These are phyloP conservation scores for Oreortyx pictus DNA, from an alignment of 2,797 vertebrate species.

Conservation along the genomic window DNA sequence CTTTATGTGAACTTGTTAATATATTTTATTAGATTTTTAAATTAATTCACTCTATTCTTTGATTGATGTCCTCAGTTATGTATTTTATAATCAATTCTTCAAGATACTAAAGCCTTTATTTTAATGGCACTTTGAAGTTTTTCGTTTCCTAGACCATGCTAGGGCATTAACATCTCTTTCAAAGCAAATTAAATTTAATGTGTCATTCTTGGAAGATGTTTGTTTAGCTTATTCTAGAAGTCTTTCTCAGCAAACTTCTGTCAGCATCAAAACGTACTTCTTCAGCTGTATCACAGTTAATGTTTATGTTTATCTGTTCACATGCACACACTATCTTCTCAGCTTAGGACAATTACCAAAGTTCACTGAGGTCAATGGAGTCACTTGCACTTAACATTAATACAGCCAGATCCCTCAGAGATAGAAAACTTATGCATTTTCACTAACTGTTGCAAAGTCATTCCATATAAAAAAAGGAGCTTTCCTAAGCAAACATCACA, in stretches of 20 bases:
- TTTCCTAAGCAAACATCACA: constrained; percentile 39
- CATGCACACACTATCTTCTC: constrained; percentile 21
- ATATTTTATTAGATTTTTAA: neutral
- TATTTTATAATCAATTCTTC: neutral
- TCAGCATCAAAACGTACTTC: constrained; percentile 37
- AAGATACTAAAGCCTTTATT: neutral
- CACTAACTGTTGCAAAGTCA: constrained; percentile 23
- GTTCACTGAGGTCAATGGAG: constrained; percentile 1
- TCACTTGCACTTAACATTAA: constrained; percentile 7
- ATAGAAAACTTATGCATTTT: constrained; percentile 30
- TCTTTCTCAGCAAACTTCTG: constrained; percentile 28
- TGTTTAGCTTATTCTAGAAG: constrained; percentile 30
- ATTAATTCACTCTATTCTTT: neutral
- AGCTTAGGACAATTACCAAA: constrained; percentile 32
- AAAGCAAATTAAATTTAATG: constrained; percentile 11
- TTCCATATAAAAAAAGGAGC: constrained; percentile 12
- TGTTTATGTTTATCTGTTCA: constrained; percentile 22
- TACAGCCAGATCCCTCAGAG: constrained; percentile 30
- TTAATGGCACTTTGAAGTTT: neutral
- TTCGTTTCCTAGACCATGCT: neutral
- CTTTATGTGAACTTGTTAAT: neutral
- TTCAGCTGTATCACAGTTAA: neutral
- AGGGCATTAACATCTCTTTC: neutral
- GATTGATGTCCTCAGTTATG: neutral
- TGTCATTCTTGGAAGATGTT: constrained; percentile 24